Base-by-base conservation (phyloP, 2,113 vertebrate species). In the Urocynchramus pylzowi region DNA sequence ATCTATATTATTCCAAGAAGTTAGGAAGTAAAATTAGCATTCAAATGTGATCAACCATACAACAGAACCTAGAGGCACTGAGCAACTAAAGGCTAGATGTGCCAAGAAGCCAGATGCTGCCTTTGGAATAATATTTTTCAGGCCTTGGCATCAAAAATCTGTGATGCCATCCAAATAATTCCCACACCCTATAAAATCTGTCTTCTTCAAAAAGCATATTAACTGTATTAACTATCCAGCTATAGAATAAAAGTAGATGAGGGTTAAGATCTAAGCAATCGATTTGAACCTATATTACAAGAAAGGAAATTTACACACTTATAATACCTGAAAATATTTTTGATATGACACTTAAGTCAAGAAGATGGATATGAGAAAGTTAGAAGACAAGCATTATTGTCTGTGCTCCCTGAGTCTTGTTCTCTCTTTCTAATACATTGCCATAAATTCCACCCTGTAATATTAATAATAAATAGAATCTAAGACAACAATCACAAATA, bases 101-200 rank as follows among this genome's bases (percentile, higher is more conserved):
- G 97, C 97, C 97, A 98, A 97, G 89, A 67, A 97, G 95, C 84
- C 98, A 98, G 98, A 98, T 98, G 97, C 94, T 97, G 80, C 70
- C 83, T 97, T 97, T 97, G 94, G 93, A 98, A 98, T 87, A 97
- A 95, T 56, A 95, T 83, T 97, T 96, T 96, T 93, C 59, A 90
- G 75, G 69, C 17, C 28, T 96, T 98, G 95, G 97, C 97, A 95
- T 94, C 39, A 91, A 79, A 90, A 93, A 85, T 74, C 53, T 91
- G 42, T 56, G 68, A 80, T 96, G 63, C 63, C 70, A 95, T 97
- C 96, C 96, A 98, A 96, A 95, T 90, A 21, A 95, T 97, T 96
- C 70, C 54, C 91, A 74, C 23, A 95, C 33, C 71, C 69, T 88
- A 63, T 89, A 84, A 88, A 95, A 94, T 19, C 64, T 56, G 52